Conservation (phyloP, 2,888 invertebrate species). For the Trichopria drosophilae region DNA sequence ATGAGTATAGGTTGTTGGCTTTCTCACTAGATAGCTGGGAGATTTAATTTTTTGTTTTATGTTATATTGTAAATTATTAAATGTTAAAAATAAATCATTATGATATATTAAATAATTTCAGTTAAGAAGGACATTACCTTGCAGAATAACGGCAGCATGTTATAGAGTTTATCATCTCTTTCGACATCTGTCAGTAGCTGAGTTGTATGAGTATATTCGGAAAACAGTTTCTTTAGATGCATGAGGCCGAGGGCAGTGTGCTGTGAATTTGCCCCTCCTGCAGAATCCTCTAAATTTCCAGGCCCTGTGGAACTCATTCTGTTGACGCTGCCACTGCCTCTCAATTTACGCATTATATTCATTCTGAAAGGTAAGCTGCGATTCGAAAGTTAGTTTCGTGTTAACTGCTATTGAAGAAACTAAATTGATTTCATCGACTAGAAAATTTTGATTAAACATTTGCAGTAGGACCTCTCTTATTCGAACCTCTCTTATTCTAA, state of each 20-base stretch:
- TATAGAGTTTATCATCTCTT: slow-evolving; percentile 91
- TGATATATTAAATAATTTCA: too few relatives aligned
- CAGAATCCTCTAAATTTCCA: slow-evolving; percentile 63
- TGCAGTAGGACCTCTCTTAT: too few relatives aligned
- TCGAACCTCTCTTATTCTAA: too few relatives aligned
- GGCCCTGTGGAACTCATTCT: slow-evolving; percentile 60
- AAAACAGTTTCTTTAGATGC: slow-evolving; percentile 94
- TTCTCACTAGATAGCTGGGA: too few relatives aligned
- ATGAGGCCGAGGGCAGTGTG: slow-evolving; percentile 90
- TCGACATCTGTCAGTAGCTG: slow-evolving; percentile 79
- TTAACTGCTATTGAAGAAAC: too few relatives aligned
- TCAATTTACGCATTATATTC: slow-evolving; percentile 92
- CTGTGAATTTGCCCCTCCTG: slow-evolving; percentile 67
- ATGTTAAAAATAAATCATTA: not conserved
- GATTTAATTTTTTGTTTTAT: too few relatives aligned
- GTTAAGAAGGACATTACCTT: slow-evolving; percentile 67
- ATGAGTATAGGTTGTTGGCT: too few relatives aligned
- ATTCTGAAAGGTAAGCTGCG: slow-evolving; percentile 59
- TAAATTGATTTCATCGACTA: too few relatives aligned
- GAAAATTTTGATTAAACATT: too few relatives aligned
- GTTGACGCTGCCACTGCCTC: slow-evolving; percentile 63
- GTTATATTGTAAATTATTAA: too few relatives aligned
- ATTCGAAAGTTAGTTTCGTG: slow-evolving; percentile 6
- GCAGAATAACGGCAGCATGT: slow-evolving; percentile 97
- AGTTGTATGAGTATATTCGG: slow-evolving; percentile 89